Evolutionary conservation across 2,113 vertebrate genomes (phyloP), one percentile per base, ranked within the genome.

Genomic region (Podiceps cristatus): DNA sequence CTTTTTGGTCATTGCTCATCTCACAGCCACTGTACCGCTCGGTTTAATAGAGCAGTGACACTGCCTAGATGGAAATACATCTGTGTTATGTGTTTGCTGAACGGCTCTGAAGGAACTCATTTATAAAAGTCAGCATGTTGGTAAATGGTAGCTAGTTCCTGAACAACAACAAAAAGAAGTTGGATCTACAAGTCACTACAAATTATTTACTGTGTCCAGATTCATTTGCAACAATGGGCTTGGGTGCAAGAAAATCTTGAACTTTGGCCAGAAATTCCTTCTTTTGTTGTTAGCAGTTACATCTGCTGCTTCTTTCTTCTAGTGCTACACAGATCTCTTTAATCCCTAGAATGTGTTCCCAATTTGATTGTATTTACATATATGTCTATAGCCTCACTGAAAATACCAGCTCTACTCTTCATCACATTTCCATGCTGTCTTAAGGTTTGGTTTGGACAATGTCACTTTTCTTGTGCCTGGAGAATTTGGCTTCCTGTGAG

Each of bases 311-410:
- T 78, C 91, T 96, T 96, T 96, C 92, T 97, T 97, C 90, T 83
- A 88, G 71, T 80, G 81, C 82, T 96, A 86, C 5, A 58, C 76
- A 97, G 97, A 98, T 96, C 97, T 93, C 92, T 97, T 84, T 98
- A 98, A 98, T 98, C 96, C 91, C 85, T 80, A 75, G 95, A 98
- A 98, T 98, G 77, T 97, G 96, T 95, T 98, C 90, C 88, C 74
- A 97, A 98, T 98, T 97, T 94, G 79, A 88, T 79, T 97, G 73
- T 93, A 97, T 98, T 97, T 98, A 97, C 96, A 97, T 97, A 93
- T 64, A 88, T 90, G 95, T 88, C 95, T 96, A 67, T 86, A 86
- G 50, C 28, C 66, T 95, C 92, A 73, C 79, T 97, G 81, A 88
- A 94, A 96, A 92, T 33, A 91, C 14, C 55, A 97, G 85, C 68